Percentiles rank a stretch among this genome's conserved stretches.
phyloP scores from a whole-genome alignment of 2,888 invertebrate genomes.

The Coleophora deauratella region DNA sequence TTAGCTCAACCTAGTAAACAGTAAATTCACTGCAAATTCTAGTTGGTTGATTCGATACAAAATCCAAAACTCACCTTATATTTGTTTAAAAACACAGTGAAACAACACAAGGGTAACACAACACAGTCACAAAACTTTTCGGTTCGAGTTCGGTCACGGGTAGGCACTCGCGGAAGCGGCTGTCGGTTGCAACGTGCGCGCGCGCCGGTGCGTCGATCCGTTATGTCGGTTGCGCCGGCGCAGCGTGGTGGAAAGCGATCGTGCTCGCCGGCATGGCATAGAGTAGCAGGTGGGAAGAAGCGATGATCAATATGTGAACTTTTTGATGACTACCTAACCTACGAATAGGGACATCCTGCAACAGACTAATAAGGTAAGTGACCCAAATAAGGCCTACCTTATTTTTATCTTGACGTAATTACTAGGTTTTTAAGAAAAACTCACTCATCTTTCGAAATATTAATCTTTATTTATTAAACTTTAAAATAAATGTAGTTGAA shows the following conservation, averaged over 20 bases:
- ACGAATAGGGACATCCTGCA: too few relatives aligned
- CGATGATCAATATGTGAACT: background rate
- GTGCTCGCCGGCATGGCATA: conserved; percentile 36
- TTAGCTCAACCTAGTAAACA: too few relatives aligned
- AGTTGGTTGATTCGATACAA: too few relatives aligned
- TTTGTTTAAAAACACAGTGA: background rate
- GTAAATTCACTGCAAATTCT: too few relatives aligned
- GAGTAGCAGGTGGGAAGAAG: conserved; percentile 16
- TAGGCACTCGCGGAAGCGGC: conserved; percentile 9
- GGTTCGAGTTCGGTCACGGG: conserved; percentile 1
- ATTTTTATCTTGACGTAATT: too few relatives aligned
- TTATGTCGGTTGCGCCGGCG: conserved; percentile 40
- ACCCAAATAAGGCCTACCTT: too few relatives aligned
- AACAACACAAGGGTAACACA: background rate
- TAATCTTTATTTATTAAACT: too few relatives aligned
- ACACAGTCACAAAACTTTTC: conserved; percentile 3
- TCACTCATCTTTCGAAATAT: too few relatives aligned
- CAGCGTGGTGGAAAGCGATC: conserved; percentile 44
- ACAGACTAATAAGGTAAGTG: too few relatives aligned
- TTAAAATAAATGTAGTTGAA: too few relatives aligned
- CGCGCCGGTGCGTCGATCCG: conserved; percentile 40
- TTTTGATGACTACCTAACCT: too few relatives aligned
- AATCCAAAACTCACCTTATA: background rate
- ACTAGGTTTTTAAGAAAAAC: too few relatives aligned
- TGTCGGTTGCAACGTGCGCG: conserved; percentile 26